Conservation (phyloP, 2,113 vertebrate genomes). For the Oreochromis tanganicae region DNA sequence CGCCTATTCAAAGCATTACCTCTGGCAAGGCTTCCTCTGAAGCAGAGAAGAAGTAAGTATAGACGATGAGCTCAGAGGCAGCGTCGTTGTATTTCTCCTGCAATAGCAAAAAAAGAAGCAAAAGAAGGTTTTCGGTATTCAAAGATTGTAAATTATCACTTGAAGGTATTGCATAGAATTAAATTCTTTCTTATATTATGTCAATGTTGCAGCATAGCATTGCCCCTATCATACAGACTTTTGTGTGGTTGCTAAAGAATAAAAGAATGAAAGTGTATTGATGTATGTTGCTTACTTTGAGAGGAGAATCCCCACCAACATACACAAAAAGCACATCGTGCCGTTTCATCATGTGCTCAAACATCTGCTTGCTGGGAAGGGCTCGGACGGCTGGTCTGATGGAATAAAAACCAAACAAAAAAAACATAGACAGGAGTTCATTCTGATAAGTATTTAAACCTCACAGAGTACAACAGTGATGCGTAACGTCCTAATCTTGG, state of each 20-base stretch:
- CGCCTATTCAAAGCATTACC: constrained; percentile 66
- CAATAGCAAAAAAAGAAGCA: constrained; percentile 12
- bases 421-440: not conserved
- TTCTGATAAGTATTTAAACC: not conserved
- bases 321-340: constrained; percentile 92
- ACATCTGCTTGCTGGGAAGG: constrained; percentile 93
- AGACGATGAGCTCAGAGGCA: constrained; percentile 94
- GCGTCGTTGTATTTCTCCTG: constrained; percentile 95
- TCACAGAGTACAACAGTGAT: not conserved
- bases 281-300: constrained; percentile 79
- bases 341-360: constrained; percentile 87
- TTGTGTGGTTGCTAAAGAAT: not conserved
- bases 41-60: constrained; percentile 95
- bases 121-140: not conserved
- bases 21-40: constrained; percentile 87
- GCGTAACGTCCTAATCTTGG: not conserved
- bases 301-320: constrained; percentile 88
- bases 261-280: not conserved
- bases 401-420: not conserved
- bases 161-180: not conserved
- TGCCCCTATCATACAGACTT: not conserved
- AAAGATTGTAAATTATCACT: not conserved
- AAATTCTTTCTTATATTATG: not conserved
- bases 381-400: constrained; percentile 86
- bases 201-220: not conserved